phyloP scores from a whole-genome alignment of 2,113 vertebrate species.

The Mesitornis unicolor region DNA sequence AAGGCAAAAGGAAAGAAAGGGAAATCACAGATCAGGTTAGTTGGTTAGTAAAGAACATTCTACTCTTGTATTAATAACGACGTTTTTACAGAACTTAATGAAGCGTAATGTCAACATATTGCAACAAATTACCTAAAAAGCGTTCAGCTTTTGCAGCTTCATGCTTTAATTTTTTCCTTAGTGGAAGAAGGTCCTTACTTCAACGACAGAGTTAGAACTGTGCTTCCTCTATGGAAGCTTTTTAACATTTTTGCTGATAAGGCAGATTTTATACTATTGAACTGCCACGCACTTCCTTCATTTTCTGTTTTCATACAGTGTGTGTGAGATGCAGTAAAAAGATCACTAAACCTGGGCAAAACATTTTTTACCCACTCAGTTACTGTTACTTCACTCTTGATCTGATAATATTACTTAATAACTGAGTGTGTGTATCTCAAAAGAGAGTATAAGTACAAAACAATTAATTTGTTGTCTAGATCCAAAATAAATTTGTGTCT shows the following conservation, averaged over 20 bases:
- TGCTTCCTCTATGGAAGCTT: not conserved
- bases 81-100: not conserved
- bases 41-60: conserved; percentile 22
- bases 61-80: not conserved
- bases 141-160: not conserved
- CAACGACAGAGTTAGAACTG: not conserved
- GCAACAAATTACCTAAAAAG: not conserved
- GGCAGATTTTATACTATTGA: not conserved
- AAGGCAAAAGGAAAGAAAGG: not conserved
- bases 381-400: not conserved
- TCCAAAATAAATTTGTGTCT: not conserved
- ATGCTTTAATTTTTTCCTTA: not conserved
- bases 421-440: not conserved
- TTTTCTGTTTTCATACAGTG: not conserved
- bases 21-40: conserved; percentile 27
- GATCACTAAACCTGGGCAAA: not conserved
- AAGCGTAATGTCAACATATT: not conserved
- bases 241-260: not conserved
- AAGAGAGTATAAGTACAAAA: not conserved
- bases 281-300: not conserved
- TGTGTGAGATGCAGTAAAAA: not conserved
- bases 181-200: not conserved
- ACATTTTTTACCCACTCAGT: not conserved
- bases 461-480: not conserved
- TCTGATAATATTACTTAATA: not conserved